Evolutionary conservation across 2,888 invertebrate genomes (phyloP), one percentile per base, ranked within the genome.

Genomic region (Operophtera brumata): DNA sequence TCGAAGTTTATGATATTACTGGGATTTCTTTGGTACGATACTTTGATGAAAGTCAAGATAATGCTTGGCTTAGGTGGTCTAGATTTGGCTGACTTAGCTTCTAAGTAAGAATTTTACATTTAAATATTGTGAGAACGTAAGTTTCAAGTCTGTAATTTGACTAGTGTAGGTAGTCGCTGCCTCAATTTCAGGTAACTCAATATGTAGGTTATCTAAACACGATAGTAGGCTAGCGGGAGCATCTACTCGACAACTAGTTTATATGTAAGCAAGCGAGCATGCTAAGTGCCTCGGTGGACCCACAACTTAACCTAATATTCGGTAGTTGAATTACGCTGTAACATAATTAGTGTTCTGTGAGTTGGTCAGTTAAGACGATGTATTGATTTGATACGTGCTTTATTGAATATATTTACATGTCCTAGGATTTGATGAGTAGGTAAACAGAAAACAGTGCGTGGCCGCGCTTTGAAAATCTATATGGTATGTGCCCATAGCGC

Each of bases 291-390:
- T 73, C 74, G 66, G 65, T 59, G 70, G 78, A 66, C 75, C 70
- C 73, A 84, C 83, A 84, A 86, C 82, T 83, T 88, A 89, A 89
- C 86, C 86, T 86, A 88, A 88, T 89, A 86, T 84, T 84, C 79
- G 73, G 76, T 87, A 82, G 90, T 88, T 84, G 83, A 79, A 80
- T 88, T 84, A 83, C 51, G 73, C 82, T 80, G 75, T 78, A 77
- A 82, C 80, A 82, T 85, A 87, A 86, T 87, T 86, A 88, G 67
- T 68, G 71, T 73, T 77, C 81, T 77, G 78, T 67, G 75, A 77
- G 77, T 77, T 77, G 78, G 80, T 77, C 78, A 70, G 77, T 78
- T 78, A 80, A 84, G 84, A 80, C 76, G 75, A 52, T 65, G 69
- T 77, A 75, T 74, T 70, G 77, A 77, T 80, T 74, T 70, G 77